phyloP scores from a whole-genome alignment of 2,113 vertebrate genomes.

The Raja brachyura region DNA sequence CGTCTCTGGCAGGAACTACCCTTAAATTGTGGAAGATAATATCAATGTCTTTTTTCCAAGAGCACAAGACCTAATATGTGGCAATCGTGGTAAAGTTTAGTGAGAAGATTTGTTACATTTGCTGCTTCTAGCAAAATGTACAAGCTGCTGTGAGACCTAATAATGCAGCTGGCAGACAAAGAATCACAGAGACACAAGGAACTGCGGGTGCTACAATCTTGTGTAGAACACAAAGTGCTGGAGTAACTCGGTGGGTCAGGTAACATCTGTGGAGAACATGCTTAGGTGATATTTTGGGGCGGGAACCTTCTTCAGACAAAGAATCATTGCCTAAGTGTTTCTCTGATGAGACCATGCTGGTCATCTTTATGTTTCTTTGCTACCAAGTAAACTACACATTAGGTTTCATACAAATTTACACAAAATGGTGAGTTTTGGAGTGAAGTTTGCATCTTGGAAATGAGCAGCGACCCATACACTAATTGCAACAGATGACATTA shows the following conservation, averaged over 20 bases:
- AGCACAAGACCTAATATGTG: neutral
- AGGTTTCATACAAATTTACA: too few relatives aligned
- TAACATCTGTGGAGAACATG: too few relatives aligned
- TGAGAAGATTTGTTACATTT: neutral
- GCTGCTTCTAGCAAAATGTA: neutral
- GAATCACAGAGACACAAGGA: neutral
- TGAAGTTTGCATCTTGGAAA: neutral
- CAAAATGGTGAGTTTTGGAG: too few relatives aligned
- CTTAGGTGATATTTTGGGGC: too few relatives aligned
- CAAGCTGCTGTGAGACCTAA: neutral
- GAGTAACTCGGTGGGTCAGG: too few relatives aligned
- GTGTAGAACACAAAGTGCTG: too few relatives aligned
- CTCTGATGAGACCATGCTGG: neutral
- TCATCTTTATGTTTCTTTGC: neutral
- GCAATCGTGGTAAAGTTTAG: neutral
- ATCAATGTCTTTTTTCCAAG: neutral
- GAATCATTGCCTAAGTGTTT: neutral
- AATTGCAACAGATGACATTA: neutral
- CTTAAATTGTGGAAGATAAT: neutral
- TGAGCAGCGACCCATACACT: neutral
- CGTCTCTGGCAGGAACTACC: neutral
- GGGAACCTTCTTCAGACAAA: too few relatives aligned
- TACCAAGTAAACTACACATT: neutral
- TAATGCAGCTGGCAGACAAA: neutral
- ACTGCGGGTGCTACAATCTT: too few relatives aligned